Conservation (phyloP, 2,888 invertebrate species). For the Apotomis betuletana region DNA sequence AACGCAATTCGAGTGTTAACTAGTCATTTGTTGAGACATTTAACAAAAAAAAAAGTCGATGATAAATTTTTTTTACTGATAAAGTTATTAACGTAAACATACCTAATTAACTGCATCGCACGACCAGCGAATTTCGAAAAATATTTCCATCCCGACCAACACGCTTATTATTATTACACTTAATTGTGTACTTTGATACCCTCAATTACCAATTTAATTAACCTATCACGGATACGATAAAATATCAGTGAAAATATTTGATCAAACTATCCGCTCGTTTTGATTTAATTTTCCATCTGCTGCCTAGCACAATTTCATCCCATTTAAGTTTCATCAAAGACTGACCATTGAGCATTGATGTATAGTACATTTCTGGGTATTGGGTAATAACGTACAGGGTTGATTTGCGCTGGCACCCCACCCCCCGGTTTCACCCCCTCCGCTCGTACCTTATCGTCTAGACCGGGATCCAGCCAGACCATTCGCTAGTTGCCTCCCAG, state of each 20-base stretch:
- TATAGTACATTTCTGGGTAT: slow-evolving; percentile 60
- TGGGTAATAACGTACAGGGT: slow-evolving; percentile 69
- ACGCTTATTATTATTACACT: background rate
- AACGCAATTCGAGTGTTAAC: too few relatives aligned
- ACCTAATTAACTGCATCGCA: background rate
- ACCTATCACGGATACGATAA: background rate
- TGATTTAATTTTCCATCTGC: background rate
- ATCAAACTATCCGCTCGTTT: background rate
- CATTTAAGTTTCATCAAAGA: slow-evolving; percentile 10
- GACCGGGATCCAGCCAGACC: slow-evolving; percentile 65
- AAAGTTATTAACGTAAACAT: too few relatives aligned
- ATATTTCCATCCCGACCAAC: background rate
- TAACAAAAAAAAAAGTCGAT: too few relatives aligned
- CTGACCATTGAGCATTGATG: slow-evolving; percentile 59
- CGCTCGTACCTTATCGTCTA: slow-evolving; percentile 67
- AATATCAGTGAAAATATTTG: background rate
- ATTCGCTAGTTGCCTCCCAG: slow-evolving; percentile 63
- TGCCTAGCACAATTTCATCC: background rate
- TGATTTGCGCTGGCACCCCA: slow-evolving; percentile 58
- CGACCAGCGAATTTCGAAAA: too few relatives aligned
- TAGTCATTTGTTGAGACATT: too few relatives aligned
- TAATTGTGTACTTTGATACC: background rate
- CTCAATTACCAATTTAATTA: background rate
- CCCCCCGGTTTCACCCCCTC: slow-evolving; percentile 49
- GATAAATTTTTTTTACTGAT: too few relatives aligned